Percentiles rank a stretch among this genome's conserved stretches.
Evolutionary conservation across 2,888 invertebrate genomes (phyloP).

Genomic region (Myopa tessellatipennis): DNA sequence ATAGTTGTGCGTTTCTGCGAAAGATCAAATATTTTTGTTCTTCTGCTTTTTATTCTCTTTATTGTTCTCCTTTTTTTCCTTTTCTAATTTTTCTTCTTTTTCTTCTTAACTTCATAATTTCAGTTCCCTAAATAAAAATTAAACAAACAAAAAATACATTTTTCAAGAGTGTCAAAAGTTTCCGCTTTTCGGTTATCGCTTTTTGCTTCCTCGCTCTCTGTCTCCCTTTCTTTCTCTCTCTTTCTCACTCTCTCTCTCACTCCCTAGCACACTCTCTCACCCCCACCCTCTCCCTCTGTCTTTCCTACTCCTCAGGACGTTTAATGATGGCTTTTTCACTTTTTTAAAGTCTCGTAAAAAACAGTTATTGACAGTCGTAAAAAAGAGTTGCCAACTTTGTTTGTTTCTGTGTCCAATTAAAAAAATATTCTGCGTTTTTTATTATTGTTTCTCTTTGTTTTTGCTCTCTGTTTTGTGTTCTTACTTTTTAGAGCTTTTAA

Average conservation of each 20-base stretch:
- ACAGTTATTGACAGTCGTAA: neutral
- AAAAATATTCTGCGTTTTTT: neutral
- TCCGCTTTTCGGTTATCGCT: neutral
- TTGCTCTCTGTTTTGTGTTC: neutral
- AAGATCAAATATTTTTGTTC: neutral
- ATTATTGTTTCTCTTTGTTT: neutral
- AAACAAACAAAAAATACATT: neutral
- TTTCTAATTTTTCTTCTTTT: neutral
- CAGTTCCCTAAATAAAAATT: too few species aligned
- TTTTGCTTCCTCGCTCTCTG: neutral
- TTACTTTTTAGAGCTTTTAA: too few species aligned
- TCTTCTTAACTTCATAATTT: neutral
- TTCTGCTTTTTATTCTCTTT: neutral
- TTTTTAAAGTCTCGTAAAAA: neutral
- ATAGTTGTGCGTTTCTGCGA: neutral
- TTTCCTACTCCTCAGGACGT: neutral
- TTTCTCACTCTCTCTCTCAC: neutral
- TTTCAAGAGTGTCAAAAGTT: neutral
- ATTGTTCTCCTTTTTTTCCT: neutral
- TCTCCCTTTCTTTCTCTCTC: neutral
- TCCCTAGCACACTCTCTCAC: too few species aligned
- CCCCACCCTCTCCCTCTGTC: too few species aligned
- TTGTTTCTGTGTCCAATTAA: neutral
- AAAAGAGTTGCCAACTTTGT: neutral
- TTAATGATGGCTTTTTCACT: neutral